Percentiles rank a stretch among this genome's conserved stretches.
Evolutionary conservation across 2,888 invertebrate species (phyloP).

Genomic region (Chesias legatella): DNA sequence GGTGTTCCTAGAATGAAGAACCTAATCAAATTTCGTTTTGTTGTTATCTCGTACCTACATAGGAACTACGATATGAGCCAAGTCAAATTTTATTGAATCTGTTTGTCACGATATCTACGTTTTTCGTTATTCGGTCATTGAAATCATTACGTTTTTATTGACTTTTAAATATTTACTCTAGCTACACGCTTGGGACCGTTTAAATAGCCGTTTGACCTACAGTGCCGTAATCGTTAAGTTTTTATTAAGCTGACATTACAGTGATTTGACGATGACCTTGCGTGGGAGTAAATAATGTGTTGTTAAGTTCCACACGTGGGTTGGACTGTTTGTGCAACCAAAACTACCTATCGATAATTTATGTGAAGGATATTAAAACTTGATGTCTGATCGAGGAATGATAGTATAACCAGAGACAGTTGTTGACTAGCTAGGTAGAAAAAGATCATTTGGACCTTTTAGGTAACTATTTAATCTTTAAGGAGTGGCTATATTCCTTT

Average conservation of each 20-base stretch:
- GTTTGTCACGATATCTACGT: no score
- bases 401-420: no score
- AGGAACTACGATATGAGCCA: no score
- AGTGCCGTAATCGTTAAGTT: slow-evolving; percentile 40
- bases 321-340: slow-evolving; percentile 2
- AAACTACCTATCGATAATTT: slow-evolving; percentile 5
- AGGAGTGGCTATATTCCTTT: no score
- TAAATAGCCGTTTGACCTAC: slow-evolving; percentile 47
- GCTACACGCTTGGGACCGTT: slow-evolving; percentile 16
- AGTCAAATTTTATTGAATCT: no score
- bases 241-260: slow-evolving; percentile 36
- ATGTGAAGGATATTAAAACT: neutral
- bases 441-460: no score
- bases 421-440: no score
- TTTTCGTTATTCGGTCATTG: no score
- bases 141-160: neutral
- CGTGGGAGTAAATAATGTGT: slow-evolving; percentile 37
- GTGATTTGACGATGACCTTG: slow-evolving; percentile 48
- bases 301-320: slow-evolving; percentile 17
- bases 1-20: no score
- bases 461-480: no score
- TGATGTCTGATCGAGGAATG: neutral
- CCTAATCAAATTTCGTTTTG: no score
- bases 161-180: slow-evolving; percentile 5
- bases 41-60: no score